These are phyloP conservation scores for Enoplosus armatus DNA, from an alignment of 2,797 vertebrate species.

Conservation along the genomic window DNA sequence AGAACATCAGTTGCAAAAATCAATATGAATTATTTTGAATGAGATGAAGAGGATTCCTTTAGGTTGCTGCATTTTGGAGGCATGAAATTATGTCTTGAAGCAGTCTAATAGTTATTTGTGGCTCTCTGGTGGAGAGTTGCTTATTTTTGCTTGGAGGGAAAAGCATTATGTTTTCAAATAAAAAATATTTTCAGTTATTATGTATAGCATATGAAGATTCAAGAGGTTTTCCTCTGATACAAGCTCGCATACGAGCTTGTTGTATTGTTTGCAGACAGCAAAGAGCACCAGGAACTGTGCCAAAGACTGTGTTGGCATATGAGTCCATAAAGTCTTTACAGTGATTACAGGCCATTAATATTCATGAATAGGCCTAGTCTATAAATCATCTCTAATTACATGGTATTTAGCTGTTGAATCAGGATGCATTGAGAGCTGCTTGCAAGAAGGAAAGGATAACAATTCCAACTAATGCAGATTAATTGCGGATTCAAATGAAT, in stretches of 20 bases:
- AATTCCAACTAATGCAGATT: constrained; percentile 58
- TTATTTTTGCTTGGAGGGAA: background rate
- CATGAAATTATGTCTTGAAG: constrained; percentile 36
- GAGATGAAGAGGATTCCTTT: constrained; percentile 38
- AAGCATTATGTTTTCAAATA: background rate
- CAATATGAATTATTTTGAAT: constrained; percentile 49
- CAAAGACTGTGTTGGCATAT: constrained; percentile 32
- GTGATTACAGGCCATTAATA: constrained; percentile 64
- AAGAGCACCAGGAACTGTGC: constrained; percentile 6
- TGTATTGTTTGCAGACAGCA: constrained; percentile 24
- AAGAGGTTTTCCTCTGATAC: constrained; percentile 2
- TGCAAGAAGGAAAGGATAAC: constrained; percentile 45
- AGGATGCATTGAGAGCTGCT: constrained; percentile 46
- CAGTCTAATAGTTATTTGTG: background rate
- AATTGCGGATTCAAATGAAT: constrained; percentile 53
- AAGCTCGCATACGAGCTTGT: background rate
- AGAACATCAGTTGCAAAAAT: constrained; percentile 36
- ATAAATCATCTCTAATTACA: constrained; percentile 72
- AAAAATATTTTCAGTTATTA: background rate
- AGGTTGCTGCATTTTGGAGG: constrained; percentile 21
- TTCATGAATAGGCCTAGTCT: constrained; percentile 58
- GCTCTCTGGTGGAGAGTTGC: constrained; percentile 16
- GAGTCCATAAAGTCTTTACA: constrained; percentile 53
- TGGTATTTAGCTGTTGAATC: constrained; percentile 59
- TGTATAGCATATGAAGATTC: background rate